phyloP scores from a whole-genome alignment of 2,797 vertebrate species.

The Sandelia bainsii region DNA sequence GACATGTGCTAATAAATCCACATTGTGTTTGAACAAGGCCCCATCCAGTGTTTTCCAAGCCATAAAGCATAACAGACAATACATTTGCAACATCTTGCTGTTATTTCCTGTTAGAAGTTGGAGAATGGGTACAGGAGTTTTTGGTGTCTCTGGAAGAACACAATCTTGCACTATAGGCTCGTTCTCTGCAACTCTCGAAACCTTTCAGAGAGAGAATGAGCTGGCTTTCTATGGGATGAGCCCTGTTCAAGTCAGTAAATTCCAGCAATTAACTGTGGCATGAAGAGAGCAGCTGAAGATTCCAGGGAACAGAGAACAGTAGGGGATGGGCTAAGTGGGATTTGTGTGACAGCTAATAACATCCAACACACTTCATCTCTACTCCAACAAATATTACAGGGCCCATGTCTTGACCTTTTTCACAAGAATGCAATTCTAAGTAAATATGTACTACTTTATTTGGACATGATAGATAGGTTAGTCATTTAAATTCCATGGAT shows the following conservation, averaged over 20 bases:
- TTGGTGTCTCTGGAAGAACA: neutral
- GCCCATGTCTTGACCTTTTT: no score
- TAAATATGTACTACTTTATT: no score
- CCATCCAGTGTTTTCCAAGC: slow-evolving; percentile 12
- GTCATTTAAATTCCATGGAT: no score
- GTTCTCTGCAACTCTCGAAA: neutral
- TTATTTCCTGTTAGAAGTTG: slow-evolving; percentile 31
- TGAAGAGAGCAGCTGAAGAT: slow-evolving; percentile 13
- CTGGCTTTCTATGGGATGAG: slow-evolving; percentile 22
- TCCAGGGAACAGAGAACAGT: slow-evolving; percentile 3
- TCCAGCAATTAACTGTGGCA: slow-evolving; percentile 41
- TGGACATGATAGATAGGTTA: no score
- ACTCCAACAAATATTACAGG: neutral
- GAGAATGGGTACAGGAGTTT: neutral
- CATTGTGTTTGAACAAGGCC: neutral
- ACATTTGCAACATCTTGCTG: neutral
- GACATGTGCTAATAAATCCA: slow-evolving; percentile 40
- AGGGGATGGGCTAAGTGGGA: neutral
- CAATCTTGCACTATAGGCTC: slow-evolving; percentile 8
- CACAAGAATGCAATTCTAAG: no score
- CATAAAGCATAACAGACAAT: slow-evolving; percentile 25
- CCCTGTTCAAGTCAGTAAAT: slow-evolving; percentile 9
- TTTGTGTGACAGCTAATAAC: no score
- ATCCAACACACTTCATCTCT: neutral
- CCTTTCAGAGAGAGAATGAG: slow-evolving; percentile 18